Evolutionary conservation across 1,140 invertebrate species (phyloP), one percentile per base, ranked within the genome.

Genomic region (Spodoptera frugiperda): DNA sequence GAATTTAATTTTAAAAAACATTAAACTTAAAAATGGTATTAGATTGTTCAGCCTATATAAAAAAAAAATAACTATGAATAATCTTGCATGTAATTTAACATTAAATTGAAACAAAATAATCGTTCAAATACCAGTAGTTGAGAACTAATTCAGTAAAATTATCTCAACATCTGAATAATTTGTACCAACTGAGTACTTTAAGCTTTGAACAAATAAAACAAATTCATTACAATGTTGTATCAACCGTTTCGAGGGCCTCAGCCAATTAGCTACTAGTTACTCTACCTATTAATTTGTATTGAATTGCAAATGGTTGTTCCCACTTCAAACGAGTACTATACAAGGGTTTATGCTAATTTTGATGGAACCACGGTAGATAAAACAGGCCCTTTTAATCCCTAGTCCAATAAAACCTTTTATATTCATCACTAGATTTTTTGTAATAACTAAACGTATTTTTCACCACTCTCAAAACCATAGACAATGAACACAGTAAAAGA

Each of bases 211-310:
- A 57, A 57, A 30, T 33, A 33, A 6, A 61, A 61, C 12, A 17
- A 67, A 19, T 21, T 49, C 51, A 44, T 6, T 75, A 46, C 30
- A 79, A 79, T 39, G 30, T 61, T 65, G 17, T 51, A 68, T 68
- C 21, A 30, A 53, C 21, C n/a, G 21, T 67, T 67, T 33, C 14
- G 6, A 53, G 14, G 53, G 19, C 17, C 21, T 53, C 49, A 30
- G 53, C 21, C 48, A 68, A 68, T 68, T 68, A 68, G 46, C 15
- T 15, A 1, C 9, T 33, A 53, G 65, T 53, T 53, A 17, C 21
- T 68, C 65, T 68, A 68, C 15, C n/a, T 25, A 68, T 68, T 68
- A 68, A 68, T 51, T 68, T 33, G 39, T 53, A 68, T 68, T 68
- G 65, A 68, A 51, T 68, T 68, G 65, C 65, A 68, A 51, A 51